Conservation (phyloP, 92 coral and sea anemone species). For the Bergia sp. region DNA sequence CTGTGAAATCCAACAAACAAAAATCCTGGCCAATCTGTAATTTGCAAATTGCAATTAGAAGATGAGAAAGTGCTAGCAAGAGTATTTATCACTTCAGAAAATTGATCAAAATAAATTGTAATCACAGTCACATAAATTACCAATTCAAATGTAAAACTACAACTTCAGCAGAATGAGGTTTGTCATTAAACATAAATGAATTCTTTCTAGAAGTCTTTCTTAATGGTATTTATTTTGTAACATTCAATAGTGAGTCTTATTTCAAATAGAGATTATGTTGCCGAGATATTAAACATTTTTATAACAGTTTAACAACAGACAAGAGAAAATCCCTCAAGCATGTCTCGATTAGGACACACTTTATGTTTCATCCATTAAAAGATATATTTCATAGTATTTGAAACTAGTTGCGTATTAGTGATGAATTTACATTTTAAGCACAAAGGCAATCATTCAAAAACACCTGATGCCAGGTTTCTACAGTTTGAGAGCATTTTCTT, state of each 20-base stretch:
- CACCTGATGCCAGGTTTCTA: not conserved
- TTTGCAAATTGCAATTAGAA: slow-evolving; percentile 10
- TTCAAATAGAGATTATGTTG: slow-evolving; percentile 30
- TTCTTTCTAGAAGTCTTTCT: not conserved
- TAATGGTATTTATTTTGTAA: slow-evolving; percentile 22
- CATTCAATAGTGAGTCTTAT: not conserved
- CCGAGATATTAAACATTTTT: slow-evolving; percentile 22
- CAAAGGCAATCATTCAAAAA: not conserved
- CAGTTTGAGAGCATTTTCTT: not conserved
- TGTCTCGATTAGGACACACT: not conserved
- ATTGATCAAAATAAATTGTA: not conserved
- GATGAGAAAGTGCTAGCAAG: not conserved
- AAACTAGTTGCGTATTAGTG: not conserved
- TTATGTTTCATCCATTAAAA: not conserved
- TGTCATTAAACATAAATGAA: slow-evolving; percentile 31
- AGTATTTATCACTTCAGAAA: not conserved
- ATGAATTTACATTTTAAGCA: slow-evolving; percentile 27
- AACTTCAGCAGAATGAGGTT: slow-evolving; percentile 10
- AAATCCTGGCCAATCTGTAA: not conserved
- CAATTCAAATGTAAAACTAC: slow-evolving; percentile 16
- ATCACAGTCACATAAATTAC: slow-evolving; percentile 2
- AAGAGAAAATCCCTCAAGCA: slow-evolving; percentile 32
- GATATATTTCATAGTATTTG: not conserved
- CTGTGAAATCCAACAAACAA: not conserved
- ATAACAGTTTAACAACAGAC: slow-evolving; percentile 22